Evolutionary conservation across 2,888 invertebrate genomes (phyloP).

Genomic region (Hoplodrina ambigua): DNA sequence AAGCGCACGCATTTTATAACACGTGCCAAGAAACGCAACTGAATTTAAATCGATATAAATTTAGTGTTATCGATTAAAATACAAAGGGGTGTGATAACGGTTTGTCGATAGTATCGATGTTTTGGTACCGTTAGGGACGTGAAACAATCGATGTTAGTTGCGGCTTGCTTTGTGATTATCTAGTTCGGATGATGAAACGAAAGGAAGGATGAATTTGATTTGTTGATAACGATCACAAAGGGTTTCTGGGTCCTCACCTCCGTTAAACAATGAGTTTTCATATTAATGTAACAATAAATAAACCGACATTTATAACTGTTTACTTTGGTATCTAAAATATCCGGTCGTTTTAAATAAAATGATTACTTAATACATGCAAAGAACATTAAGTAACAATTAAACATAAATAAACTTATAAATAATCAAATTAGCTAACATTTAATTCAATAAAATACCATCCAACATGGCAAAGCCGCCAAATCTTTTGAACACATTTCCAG

Average conservation of each 20-base stretch:
- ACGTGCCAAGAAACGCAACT: slow-evolving; percentile 79
- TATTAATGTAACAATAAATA: slow-evolving; percentile 28
- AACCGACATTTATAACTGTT: slow-evolving; percentile 17
- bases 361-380: no score
- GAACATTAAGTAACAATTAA: rapidly evolving
- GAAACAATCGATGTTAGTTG: slow-evolving; percentile 44
- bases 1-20: slow-evolving; percentile 81
- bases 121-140: slow-evolving; percentile 65
- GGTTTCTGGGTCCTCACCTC: slow-evolving; percentile 28
- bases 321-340: not conserved
- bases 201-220: slow-evolving; percentile 51
- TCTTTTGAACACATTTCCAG: no score
- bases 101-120: slow-evolving; percentile 70
- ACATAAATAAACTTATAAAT: not conserved
- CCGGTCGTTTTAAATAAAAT: not conserved
- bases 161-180: slow-evolving; percentile 47
- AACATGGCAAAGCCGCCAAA: no score
- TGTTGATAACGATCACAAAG: slow-evolving; percentile 48
- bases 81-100: slow-evolving; percentile 77
- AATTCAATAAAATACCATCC: no score
- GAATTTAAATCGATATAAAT: slow-evolving; percentile 82
- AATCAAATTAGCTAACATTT: not conserved
- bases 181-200: slow-evolving; percentile 52
- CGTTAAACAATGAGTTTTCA: slow-evolving; percentile 38
- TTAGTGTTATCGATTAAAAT: slow-evolving; percentile 76